phyloP scores from a whole-genome alignment of 2,797 vertebrate species.

The Oreochromis mossambicus region DNA sequence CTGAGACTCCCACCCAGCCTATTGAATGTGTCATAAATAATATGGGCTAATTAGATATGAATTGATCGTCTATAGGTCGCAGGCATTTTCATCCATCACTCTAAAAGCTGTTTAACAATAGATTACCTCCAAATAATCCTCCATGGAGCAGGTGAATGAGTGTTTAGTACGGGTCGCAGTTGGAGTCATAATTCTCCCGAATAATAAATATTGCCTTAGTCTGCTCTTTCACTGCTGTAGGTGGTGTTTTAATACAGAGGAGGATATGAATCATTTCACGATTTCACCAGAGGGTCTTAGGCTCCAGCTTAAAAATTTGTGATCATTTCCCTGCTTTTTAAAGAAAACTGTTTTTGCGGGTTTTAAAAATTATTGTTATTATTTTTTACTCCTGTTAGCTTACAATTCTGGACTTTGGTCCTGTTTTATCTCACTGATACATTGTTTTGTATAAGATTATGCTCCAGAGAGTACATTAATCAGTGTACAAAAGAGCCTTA shows the following conservation, averaged over 20 bases:
- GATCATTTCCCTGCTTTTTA: not conserved
- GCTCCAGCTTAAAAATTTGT: not conserved
- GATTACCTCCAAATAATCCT: slow-evolving; percentile 81
- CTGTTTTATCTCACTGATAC: not conserved
- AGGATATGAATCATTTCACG: slow-evolving; percentile 69
- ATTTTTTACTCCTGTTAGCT: not conserved
- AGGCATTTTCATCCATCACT: slow-evolving; percentile 85
- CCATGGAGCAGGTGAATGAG: slow-evolving; percentile 79
- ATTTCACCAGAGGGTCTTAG: not conserved
- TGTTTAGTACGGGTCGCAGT: slow-evolving; percentile 36
- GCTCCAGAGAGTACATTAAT: not conserved
- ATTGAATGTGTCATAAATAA: slow-evolving; percentile 87
- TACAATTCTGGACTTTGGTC: not conserved
- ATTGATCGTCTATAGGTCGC: slow-evolving; percentile 81
- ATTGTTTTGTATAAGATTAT: not conserved
- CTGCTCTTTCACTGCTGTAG: slow-evolving; percentile 70
- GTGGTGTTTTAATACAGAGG: slow-evolving; percentile 81
- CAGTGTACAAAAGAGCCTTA: not conserved
- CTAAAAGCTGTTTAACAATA: slow-evolving; percentile 85
- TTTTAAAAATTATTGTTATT: not conserved
- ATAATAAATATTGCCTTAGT: slow-evolving; percentile 73
- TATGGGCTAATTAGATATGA: slow-evolving; percentile 86
- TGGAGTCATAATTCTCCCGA: slow-evolving; percentile 81
- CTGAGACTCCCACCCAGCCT: slow-evolving; percentile 68
- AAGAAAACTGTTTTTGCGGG: not conserved